These are phyloP conservation scores for Hirtodrosophila duncani DNA, from an alignment of 2,888 invertebrate species.

Conservation along the genomic window DNA sequence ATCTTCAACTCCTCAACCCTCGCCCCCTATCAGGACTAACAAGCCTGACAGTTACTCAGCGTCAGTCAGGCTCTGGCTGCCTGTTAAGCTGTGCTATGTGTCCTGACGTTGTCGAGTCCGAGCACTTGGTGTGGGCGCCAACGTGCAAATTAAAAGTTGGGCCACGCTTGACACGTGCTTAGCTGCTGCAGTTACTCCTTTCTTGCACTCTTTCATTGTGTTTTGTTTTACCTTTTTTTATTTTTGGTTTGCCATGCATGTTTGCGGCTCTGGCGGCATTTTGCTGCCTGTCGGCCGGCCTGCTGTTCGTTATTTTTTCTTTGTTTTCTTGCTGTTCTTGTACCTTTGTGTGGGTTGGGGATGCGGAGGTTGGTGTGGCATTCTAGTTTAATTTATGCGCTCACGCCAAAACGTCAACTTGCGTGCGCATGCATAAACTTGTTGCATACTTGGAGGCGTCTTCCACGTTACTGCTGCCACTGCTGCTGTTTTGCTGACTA, in stretches of 20 bases:
- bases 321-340: constrained; percentile 24
- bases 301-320: constrained; percentile 22
- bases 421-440: constrained; percentile 68
- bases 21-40: no score
- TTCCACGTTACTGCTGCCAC: background rate
- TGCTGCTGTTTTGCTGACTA: constrained; percentile 12
- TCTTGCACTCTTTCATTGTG: constrained; percentile 7
- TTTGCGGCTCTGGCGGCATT: constrained; percentile 27
- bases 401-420: constrained; percentile 40
- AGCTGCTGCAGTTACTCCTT: constrained; percentile 48
- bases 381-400: constrained; percentile 62
- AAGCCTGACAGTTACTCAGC: constrained; percentile 70
- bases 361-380: constrained; percentile 3
- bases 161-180: constrained; percentile 70
- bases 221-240: constrained; percentile 1
- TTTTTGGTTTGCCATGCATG: constrained; percentile 18
- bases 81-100: background rate
- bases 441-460: constrained; percentile 44
- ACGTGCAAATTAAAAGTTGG: constrained; percentile 71
- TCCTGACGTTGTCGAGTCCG: no score
- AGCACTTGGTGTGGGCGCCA: no score
- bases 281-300: background rate
- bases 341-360: no score
- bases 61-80: constrained; percentile 47
- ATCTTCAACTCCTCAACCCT: no score